Evolutionary conservation across 2,113 vertebrate species (phyloP), one percentile per base, ranked within the genome.

Genomic region (Xiphorhynchus elegans): DNA sequence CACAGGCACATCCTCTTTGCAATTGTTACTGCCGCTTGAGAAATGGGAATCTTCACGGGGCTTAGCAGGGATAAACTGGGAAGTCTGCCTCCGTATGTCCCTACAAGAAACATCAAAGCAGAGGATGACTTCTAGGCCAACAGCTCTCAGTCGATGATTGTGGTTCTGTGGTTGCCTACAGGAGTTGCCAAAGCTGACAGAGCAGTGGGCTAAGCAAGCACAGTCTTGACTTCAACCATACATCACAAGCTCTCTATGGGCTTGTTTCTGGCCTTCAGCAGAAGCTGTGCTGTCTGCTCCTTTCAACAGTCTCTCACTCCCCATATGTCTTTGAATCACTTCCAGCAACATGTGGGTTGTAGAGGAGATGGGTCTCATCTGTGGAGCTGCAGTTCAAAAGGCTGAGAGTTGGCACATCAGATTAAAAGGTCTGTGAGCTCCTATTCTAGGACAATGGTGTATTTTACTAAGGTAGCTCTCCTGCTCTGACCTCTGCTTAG

Each of bases 261-360:
- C 70, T 78, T 7, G 37, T 60, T 84, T 64, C 92, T 79, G 89
- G 56, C 53, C 56, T 81, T 39, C 80, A 52, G 91, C 73, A 93
- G 76, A 89, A 89, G 46, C 4, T 0, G 26, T 84, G 80, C 88
- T 72, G 69, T 78, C 69, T 84, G 62, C 59, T 89, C 39, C 87
- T 72, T 24, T 17, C 64, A 74, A 21, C 70, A 74, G 90, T 55
- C 76, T 62, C 85, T 96, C 90, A 94, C 23, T 96, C 64, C 42
- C 93, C 83, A 49, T 95, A 89, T 92, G 94, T 47, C 94, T 94
- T 87, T 81, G 89, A 95, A 93, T 35, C 52, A 64, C 28, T 64
- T 91, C 93, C 96, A 95, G 89, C 84, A 92, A 29, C 91, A 87
- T 59, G 86, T 81, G 95, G 55, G 80, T 5, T 89, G 83, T 91